Evolutionary conservation across 2,113 vertebrate genomes (phyloP).

Genomic region (Pygoscelis antarcticus): DNA sequence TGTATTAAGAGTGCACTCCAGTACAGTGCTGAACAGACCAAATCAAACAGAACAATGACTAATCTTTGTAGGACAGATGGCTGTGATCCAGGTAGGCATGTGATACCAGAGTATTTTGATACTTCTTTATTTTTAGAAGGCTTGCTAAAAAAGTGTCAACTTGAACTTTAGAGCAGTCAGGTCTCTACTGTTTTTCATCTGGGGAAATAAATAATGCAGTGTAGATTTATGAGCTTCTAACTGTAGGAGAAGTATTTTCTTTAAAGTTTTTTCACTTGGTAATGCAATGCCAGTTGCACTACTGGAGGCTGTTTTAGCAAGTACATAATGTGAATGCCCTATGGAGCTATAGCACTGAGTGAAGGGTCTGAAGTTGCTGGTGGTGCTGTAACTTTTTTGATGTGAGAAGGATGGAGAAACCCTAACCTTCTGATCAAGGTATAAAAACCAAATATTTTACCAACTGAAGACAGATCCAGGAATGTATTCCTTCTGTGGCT

Average conservation of each 20-base stretch:
- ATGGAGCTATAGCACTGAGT: not conserved
- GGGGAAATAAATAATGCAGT: not conserved
- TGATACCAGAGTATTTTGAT: conserved; percentile 20
- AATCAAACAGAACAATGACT: not conserved
- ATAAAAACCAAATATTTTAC: not conserved
- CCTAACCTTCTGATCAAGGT: not conserved
- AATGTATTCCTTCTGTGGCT: not conserved
- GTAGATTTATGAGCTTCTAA: not conserved
- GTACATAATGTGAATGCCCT: not conserved
- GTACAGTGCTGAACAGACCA: not conserved
- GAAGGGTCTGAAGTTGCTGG: not conserved
- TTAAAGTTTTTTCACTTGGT: not conserved
- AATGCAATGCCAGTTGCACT: not conserved
- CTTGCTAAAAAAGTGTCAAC: not conserved
- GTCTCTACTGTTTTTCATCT: not conserved
- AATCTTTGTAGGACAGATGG: conserved; percentile 38
- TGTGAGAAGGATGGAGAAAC: not conserved
- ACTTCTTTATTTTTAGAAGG: conserved; percentile 13
- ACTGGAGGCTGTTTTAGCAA: not conserved
- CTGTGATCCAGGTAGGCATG: conserved; percentile 41
- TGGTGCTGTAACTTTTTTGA: not conserved
- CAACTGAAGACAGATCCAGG: not conserved
- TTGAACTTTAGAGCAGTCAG: not conserved
- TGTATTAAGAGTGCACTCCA: not conserved
- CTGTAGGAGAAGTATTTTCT: conserved; percentile 16